Percentiles rank a stretch among this genome's conserved stretches.
These are phyloP conservation scores for Cartodere bifasciata DNA, from an alignment of 2,888 invertebrate species.

Conservation along the genomic window DNA sequence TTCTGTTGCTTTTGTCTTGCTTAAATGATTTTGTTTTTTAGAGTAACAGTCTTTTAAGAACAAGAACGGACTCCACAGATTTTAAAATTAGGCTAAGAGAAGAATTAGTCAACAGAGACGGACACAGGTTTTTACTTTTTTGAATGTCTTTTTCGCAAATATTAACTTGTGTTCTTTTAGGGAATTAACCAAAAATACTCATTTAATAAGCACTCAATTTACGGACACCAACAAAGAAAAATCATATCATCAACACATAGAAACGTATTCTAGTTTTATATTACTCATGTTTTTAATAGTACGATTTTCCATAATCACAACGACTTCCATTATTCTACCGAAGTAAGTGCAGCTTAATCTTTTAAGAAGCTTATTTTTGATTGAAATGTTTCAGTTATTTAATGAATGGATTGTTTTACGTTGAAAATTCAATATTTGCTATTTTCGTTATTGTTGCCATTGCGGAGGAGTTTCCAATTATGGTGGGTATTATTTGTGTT, in stretches of 20 bases:
- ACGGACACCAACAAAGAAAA: conserved; percentile 51
- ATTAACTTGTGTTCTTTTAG: conserved; percentile 28
- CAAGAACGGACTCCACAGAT: conserved; percentile 62
- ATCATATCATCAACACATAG: conserved; percentile 51
- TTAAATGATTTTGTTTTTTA: too few relatives aligned
- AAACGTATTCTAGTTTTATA: conserved; percentile 52
- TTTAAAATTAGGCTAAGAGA: conserved; percentile 68
- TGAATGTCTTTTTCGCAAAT: conserved; percentile 2
- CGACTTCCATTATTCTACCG: conserved; percentile 44
- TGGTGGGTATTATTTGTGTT: too few relatives aligned
- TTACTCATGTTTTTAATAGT: conserved; percentile 51
- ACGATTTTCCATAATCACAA: conserved; percentile 40
- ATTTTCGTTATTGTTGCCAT: conserved; percentile 1
- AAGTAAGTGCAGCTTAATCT: conserved; percentile 29
- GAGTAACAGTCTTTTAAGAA: too few relatives aligned
- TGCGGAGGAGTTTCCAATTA: not conserved
- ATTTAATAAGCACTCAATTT: conserved; percentile 51
- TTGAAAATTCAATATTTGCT: not conserved
- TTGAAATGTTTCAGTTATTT: not conserved
- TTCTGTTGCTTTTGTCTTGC: too few relatives aligned
- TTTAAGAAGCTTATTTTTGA: not conserved
- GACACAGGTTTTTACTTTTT: conserved; percentile 54
- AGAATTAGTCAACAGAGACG: conserved; percentile 75
- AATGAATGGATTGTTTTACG: not conserved
- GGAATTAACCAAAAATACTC: conserved; percentile 54